Conservation (phyloP, 2,113 vertebrate species). For the Anoura caudifer region DNA sequence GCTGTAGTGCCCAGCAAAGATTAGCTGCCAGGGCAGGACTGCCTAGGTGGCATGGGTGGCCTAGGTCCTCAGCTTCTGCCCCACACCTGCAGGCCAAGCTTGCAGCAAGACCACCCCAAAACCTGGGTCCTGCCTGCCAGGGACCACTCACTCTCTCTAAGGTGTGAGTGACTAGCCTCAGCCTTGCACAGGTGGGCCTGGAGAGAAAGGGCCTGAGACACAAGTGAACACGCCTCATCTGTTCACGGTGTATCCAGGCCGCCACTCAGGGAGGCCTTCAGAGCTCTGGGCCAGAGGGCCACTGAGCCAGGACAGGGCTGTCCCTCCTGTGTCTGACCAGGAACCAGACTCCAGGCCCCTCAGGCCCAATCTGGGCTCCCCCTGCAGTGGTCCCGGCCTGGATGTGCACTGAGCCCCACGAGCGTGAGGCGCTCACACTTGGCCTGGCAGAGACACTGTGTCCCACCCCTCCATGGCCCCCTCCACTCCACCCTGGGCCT, state of each 20-base stretch:
- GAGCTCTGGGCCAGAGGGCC: not conserved
- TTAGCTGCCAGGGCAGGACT: not conserved
- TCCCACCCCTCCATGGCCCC: not conserved
- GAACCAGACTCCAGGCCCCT: not conserved
- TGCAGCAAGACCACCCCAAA: not conserved
- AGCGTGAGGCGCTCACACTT: not conserved
- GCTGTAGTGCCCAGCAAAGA: not conserved
- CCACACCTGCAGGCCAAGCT: too few relatives aligned
- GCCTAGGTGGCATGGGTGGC: not conserved
- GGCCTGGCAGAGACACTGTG: not conserved
- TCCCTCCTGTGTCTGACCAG: not conserved
- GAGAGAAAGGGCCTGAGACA: not conserved
- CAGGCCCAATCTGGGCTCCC: not conserved
- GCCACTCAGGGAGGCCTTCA: not conserved
- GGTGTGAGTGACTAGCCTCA: not conserved
- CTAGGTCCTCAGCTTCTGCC: not conserved
- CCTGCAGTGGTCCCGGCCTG: not conserved
- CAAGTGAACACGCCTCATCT: accelerated
- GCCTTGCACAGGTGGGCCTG: not conserved
- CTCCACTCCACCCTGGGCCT: not conserved
- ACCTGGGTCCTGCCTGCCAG: too few relatives aligned
- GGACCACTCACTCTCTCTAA: not conserved
- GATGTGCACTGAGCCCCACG: not conserved
- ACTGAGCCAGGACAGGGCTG: not conserved
- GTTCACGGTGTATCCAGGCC: not conserved